A percentile compares a stretch with the other conserved stretches of the same genome.
These are phyloP conservation scores for Caenorhabditis virilis DNA, from an alignment of 2,888 invertebrate species.

Conservation along the genomic window DNA sequence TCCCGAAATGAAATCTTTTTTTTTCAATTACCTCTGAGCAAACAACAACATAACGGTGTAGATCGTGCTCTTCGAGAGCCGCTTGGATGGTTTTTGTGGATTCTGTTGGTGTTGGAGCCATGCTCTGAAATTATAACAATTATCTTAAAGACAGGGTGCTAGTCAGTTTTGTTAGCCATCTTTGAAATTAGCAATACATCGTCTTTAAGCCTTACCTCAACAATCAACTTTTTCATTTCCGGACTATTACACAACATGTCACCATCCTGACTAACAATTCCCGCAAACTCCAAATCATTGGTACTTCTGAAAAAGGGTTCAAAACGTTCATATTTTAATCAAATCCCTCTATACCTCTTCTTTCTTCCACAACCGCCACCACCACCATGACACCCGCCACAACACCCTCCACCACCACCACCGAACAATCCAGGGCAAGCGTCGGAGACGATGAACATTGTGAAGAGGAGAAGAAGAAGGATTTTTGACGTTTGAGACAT, in stretches of 20 bases:
- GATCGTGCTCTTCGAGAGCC: conserved; percentile 20
- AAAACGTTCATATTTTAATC: no score
- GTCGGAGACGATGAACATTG: neutral
- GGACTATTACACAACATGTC: conserved; percentile 25
- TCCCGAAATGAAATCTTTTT: no score
- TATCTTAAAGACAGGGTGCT: no score
- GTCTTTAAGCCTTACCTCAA: conserved; percentile 8
- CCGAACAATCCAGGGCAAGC: conserved; percentile 25
- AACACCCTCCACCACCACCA: conserved; percentile 24
- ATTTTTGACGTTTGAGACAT: no score
- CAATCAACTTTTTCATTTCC: conserved; percentile 22
- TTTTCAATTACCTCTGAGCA: conserved; percentile 19
- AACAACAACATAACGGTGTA: conserved; percentile 25
- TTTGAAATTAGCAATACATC: conserved; percentile 1
- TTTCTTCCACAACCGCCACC: conserved; percentile 25
- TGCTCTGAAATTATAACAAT: conserved; percentile 22
- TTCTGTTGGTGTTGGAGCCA: conserved; percentile 6
- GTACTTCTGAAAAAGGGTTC: no score
- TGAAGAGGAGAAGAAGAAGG: neutral
- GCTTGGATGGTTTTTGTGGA: conserved; percentile 22
- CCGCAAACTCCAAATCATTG: conserved; percentile 8
- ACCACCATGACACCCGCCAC: conserved; percentile 22
- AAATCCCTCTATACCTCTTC: no score
- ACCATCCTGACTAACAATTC: conserved; percentile 10
- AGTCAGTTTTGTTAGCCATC: no score